phyloP scores from a whole-genome alignment of 2,888 invertebrate species.

The Folsomia manolachei region DNA sequence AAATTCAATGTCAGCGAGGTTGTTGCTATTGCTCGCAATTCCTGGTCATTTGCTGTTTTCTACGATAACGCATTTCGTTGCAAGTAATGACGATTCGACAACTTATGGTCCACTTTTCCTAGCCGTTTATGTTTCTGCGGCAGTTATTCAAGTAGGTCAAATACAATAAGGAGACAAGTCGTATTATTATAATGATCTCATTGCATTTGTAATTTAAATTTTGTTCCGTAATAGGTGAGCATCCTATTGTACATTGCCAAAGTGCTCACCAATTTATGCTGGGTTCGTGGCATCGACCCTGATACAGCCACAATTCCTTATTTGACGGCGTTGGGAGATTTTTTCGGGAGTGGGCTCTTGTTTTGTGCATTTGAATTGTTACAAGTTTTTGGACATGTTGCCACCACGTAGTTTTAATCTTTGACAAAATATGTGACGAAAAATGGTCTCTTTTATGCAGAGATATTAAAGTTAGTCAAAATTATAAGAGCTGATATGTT shows the following conservation, averaged over 20 bases:
- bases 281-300: slow-evolving; percentile 77
- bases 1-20: slow-evolving; percentile 56
- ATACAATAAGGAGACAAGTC: not conserved
- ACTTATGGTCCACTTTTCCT: slow-evolving; percentile 39
- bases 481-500: too few species aligned
- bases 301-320: slow-evolving; percentile 89
- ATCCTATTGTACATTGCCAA: slow-evolving; percentile 75
- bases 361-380: slow-evolving; percentile 63
- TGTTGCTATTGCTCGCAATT: slow-evolving; percentile 52
- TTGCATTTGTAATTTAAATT: slow-evolving; percentile 7
- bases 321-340: slow-evolving; percentile 82
- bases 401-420: not conserved
- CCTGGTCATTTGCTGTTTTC: slow-evolving; percentile 48
- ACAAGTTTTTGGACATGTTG: not conserved
- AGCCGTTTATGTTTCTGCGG: slow-evolving; percentile 40
- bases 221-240: slow-evolving; percentile 61
- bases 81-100: slow-evolving; percentile 19
- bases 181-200: not conserved
- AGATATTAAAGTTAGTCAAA: too few species aligned
- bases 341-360: slow-evolving; percentile 75
- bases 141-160: slow-evolving; percentile 37
- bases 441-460: too few species aligned
- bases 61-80: slow-evolving; percentile 39
- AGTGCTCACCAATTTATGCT: slow-evolving; percentile 78
- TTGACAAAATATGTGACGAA: too few species aligned